Percentiles rank a stretch among this genome's conserved stretches.
Evolutionary conservation across 2,113 vertebrate genomes (phyloP).

Genomic region (Semnopithecus entellus): DNA sequence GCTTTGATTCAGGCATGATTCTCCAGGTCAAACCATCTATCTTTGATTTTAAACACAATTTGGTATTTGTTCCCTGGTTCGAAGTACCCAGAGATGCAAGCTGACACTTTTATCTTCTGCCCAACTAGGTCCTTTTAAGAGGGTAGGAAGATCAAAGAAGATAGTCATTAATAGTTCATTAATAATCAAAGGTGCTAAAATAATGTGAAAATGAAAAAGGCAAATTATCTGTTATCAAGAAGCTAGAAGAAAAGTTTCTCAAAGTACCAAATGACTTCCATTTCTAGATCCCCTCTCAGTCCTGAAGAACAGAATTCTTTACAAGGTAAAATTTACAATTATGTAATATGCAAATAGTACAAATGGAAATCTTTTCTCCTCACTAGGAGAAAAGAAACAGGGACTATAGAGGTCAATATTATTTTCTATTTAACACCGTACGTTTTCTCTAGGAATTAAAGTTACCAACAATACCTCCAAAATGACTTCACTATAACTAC

Average conservation of each 20-base stretch:
- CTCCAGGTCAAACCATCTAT: not conserved
- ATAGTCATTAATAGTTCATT: not conserved
- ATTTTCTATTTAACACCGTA: not conserved
- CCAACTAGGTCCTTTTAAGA: not conserved
- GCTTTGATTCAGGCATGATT: not conserved
- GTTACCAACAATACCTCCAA: not conserved
- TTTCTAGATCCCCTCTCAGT: not conserved
- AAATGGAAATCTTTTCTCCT: not conserved
- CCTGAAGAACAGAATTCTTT: slow-evolving; percentile 24
- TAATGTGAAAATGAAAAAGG: slow-evolving; percentile 14
- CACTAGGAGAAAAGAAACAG: not conserved
- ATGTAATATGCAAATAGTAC: not conserved
- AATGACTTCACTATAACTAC: not conserved
- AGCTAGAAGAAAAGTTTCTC: not conserved
- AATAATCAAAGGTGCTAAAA: not conserved
- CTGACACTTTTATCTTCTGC: not conserved
- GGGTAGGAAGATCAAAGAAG: not conserved
- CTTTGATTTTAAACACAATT: slow-evolving; percentile 21
- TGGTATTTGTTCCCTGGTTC: not conserved
- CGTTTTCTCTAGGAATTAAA: slow-evolving; percentile 42
- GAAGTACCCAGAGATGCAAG: slow-evolving; percentile 5
- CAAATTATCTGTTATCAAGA: not conserved
- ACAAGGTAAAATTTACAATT: not conserved
- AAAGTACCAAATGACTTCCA: not conserved
- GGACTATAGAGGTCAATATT: not conserved